Conservation (phyloP, 2,888 invertebrate genomes). For the Drosophila borborema region DNA sequence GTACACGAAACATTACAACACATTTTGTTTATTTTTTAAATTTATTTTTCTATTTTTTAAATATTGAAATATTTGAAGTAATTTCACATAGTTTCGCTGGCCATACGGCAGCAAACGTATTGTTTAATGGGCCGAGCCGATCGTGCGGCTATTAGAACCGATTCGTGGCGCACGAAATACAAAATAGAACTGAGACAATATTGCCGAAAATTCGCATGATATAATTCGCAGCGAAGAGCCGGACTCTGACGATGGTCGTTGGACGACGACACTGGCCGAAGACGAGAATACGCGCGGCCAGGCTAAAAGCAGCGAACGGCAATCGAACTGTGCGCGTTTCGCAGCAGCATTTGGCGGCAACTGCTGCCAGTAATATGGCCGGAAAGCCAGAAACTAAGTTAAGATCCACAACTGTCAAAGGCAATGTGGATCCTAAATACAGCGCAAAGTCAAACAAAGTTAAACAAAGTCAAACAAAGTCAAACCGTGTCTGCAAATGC, state of each 20-base stretch:
- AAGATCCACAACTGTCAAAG: slow-evolving; percentile 50
- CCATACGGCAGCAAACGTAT: not conserved
- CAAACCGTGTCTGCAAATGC: slow-evolving; percentile 35
- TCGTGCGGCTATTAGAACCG: slow-evolving; percentile 27
- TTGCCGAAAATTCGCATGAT: slow-evolving; percentile 38
- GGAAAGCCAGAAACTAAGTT: slow-evolving; percentile 39
- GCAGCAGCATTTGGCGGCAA: slow-evolving; percentile 54
- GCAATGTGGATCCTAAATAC: slow-evolving; percentile 21
- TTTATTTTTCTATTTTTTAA: not conserved
- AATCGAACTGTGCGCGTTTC: slow-evolving; percentile 53
- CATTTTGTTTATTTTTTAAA: not conserved
- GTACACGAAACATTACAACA: not conserved
- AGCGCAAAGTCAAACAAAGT: slow-evolving; percentile 33
- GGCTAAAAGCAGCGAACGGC: slow-evolving; percentile 53
- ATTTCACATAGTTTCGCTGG: not conserved
- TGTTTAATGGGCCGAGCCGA: slow-evolving; percentile 13
- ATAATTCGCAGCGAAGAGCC: slow-evolving; percentile 21
- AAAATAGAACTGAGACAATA: slow-evolving; percentile 63
- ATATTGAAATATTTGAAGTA: not conserved
- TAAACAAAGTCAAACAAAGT: slow-evolving; percentile 46
- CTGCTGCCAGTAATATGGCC: slow-evolving; percentile 27
- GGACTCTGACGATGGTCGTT: slow-evolving; percentile 26
- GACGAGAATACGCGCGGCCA: slow-evolving; percentile 41
- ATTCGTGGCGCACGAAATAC: slow-evolving; percentile 60
- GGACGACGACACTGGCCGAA: slow-evolving; percentile 19